Base-by-base conservation (phyloP, 2,113 vertebrate species). In the Platysteira castanea region DNA sequence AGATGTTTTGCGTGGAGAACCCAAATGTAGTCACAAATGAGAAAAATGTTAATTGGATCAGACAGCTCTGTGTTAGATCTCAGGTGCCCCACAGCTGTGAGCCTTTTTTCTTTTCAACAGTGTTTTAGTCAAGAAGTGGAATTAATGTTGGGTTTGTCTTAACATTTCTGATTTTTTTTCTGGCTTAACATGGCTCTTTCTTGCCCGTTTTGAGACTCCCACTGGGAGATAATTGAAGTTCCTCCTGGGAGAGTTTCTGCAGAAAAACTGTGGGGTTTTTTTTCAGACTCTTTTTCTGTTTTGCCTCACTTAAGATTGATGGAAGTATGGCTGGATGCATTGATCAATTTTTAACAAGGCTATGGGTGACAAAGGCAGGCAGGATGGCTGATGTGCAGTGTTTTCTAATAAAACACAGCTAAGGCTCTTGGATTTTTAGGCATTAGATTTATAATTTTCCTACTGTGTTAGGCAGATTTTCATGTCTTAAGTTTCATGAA, bases 91-190 rank as follows among this genome's bases (percentile, higher is more conserved):
- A 60, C 83, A 93, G 82, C 92, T 89, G 47, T 27, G 39, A 84
- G 68, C 31, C 56, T 90, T 96, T 77, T 93, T 88, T 70, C 63
- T 90, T 95, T 96, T 96, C 95, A 93, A 64, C 85, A 93, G 67
- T 71, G 73, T 90, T 96, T 91, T 67, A 84, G 65, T 87, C 60
- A 91, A 96, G 75, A 86, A 93, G 44, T 75, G 71, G 83, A 96
- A 91, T 81, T 93, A 86, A 90, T 85, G 30, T 35, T 90, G 78
- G 52, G 39, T 92, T 96, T 88, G 53, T 67, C 71, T 67, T 78
- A 92, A 86, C 9, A 33, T 90, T 93, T 94, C 79, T 92, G 60
- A 61, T 57, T 75, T 89, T 89, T 89, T 70, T 94, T 68, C 60
- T 92, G 76, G 42, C 54, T 84, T 73, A 74, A 53, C 27, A 23